Percentiles rank a stretch among this genome's conserved stretches.
Conservation (phyloP, 1,140 invertebrate genomes). For the Sitobion miscanthi region DNA sequence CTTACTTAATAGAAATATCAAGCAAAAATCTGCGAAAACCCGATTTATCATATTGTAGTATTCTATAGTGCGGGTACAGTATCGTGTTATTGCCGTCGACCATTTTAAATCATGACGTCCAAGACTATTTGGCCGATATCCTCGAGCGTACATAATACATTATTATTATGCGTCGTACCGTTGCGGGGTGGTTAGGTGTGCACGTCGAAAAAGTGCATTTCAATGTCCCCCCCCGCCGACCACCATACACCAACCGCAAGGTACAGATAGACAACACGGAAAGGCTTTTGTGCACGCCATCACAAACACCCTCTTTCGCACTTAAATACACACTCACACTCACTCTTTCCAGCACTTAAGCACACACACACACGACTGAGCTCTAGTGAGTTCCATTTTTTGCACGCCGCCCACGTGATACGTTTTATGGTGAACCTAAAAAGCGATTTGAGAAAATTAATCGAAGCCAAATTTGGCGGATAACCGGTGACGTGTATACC, state of each 20-base stretch:
- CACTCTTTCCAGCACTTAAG: neutral
- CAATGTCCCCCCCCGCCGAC: constrained; percentile 29
- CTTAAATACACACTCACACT: neutral
- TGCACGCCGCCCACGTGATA: too few species aligned
- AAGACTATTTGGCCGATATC: neutral
- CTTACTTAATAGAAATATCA: neutral
- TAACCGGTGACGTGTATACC: neutral
- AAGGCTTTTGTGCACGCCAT: constrained; percentile 40
- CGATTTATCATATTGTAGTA: neutral
- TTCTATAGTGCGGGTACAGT: neutral
- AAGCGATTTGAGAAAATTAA: neutral
- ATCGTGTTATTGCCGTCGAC: neutral
- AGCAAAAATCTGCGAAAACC: neutral
- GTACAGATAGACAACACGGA: constrained; percentile 34
- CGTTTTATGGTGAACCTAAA: neutral
- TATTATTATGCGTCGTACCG: neutral
- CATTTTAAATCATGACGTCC: neutral
- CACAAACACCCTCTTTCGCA: neutral
- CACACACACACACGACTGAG: neutral
- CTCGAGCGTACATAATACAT: neutral
- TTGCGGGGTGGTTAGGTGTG: neutral
- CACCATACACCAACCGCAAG: neutral
- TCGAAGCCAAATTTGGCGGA: neutral
- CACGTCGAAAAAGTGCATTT: constrained; percentile 39
- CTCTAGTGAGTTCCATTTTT: neutral